Conservation (phyloP, 1,140 invertebrate genomes). For the Hycleus cichorii region DNA sequence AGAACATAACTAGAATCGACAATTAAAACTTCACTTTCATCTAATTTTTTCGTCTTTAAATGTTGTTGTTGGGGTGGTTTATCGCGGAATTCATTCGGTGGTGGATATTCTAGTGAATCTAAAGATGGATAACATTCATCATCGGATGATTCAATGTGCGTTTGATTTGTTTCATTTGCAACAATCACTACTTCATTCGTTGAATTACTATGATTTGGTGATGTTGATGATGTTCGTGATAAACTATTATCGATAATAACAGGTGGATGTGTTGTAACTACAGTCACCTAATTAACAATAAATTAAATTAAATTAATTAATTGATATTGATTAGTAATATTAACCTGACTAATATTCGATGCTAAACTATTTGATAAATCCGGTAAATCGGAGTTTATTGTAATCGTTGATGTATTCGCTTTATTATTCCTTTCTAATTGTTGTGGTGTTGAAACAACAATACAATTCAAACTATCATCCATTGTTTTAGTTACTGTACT, state of each 20-base stretch:
- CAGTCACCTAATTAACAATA: conserved; percentile 48
- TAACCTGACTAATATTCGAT: conserved; percentile 58
- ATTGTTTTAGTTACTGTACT: conserved; percentile 20
- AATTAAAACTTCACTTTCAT: conserved; percentile 74
- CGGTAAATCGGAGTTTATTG: conserved; percentile 48
- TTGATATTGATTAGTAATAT: neutral
- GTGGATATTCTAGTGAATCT: conserved; percentile 62
- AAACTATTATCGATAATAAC: conserved; percentile 54
- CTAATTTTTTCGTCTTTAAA: conserved; percentile 49
- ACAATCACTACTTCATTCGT: conserved; percentile 66
- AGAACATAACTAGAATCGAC: conserved; percentile 57
- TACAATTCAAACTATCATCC: conserved; percentile 22
- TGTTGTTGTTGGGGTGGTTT: conserved; percentile 28
- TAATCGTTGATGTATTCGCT: conserved; percentile 51
- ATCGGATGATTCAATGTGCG: conserved; percentile 58
- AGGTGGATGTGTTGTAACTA: conserved; percentile 75
- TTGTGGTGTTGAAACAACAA: conserved; percentile 17
- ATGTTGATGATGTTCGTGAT: conserved; percentile 37
- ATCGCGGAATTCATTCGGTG: conserved; percentile 45
- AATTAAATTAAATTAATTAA: conserved; percentile 6
- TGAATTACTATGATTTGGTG: conserved; percentile 25
- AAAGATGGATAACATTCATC: conserved; percentile 63
- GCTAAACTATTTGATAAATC: conserved; percentile 61
- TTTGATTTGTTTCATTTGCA: conserved; percentile 66
- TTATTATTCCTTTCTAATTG: conserved; percentile 22